Evolutionary conservation across 2,888 invertebrate species (phyloP).

Genomic region (Ptycholaimellus sp.): DNA sequence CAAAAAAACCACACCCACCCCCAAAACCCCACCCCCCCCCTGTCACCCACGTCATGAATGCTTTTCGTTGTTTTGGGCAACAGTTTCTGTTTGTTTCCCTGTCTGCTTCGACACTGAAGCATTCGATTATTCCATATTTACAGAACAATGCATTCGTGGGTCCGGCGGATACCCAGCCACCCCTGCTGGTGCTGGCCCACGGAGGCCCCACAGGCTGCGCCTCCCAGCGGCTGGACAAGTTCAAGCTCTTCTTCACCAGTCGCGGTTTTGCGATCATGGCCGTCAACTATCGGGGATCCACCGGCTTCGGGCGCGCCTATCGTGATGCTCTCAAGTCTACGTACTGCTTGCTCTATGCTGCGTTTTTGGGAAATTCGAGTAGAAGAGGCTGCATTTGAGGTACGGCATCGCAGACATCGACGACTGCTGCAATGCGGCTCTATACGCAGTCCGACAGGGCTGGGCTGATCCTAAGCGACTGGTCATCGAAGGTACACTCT

Average conservation of each 20-base stretch:
- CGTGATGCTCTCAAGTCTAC: no score
- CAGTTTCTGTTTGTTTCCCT: no score
- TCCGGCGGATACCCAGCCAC: constrained; percentile 18
- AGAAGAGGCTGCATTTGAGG: constrained; percentile 10
- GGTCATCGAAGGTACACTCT: constrained; percentile 29
- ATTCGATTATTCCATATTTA: no score
- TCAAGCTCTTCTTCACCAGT: constrained; percentile 25
- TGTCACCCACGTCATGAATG: no score
- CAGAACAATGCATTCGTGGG: no score
- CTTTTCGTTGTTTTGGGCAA: no score
- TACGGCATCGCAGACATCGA: constrained; percentile 30
- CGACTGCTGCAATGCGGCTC: constrained; percentile 27
- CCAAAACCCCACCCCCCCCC: no score
- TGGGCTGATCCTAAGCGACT: constrained; percentile 24
- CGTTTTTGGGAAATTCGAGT: no score
- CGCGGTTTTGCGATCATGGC: constrained; percentile 26
- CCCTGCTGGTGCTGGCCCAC: constrained; percentile 25
- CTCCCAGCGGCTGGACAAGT: constrained; percentile 14
- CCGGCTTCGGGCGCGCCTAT: constrained; percentile 15
- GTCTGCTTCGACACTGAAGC: no score
- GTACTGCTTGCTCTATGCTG: no score
- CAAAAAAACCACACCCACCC: no score
- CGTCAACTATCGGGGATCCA: constrained; percentile 27
- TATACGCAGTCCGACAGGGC: constrained; percentile 17
- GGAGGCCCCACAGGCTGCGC: constrained; percentile 25